Conservation (phyloP, 2,797 vertebrate species). For the Knipowitschia caucasica region DNA sequence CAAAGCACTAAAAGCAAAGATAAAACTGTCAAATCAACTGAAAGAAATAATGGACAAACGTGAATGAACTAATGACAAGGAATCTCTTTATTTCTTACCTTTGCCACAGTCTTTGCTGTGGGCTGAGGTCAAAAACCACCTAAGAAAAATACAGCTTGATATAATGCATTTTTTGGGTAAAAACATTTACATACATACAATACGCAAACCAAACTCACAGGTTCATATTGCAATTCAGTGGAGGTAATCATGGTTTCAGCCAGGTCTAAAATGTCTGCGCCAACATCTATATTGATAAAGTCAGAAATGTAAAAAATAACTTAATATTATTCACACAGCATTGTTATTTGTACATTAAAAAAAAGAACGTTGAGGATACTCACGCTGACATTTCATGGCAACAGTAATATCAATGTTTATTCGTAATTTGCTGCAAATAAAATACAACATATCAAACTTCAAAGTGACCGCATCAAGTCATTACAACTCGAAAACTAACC, state of each 20-base stretch:
- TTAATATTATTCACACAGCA: too few relatives aligned
- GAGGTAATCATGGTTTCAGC: constrained; percentile 97
- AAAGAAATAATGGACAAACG: neutral
- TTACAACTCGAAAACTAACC: constrained; percentile 63
- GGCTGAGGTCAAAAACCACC: constrained; percentile 91
- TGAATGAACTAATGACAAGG: neutral
- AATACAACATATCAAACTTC: constrained; percentile 16
- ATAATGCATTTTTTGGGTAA: neutral
- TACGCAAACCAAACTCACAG: too few relatives aligned
- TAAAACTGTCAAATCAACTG: neutral
- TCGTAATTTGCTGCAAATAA: constrained; percentile 87
- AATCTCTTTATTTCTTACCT: constrained; percentile 71
- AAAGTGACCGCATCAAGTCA: neutral
- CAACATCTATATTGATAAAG: constrained; percentile 79
- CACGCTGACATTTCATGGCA: constrained; percentile 97
- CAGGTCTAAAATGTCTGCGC: constrained; percentile 94
- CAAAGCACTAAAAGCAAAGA: constrained; percentile 76
- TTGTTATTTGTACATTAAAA: too few relatives aligned
- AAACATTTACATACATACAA: neutral
- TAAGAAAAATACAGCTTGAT: constrained; percentile 44
- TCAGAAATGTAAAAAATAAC: neutral
- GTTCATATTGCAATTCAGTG: constrained; percentile 88
- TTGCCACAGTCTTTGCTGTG: constrained; percentile 91
- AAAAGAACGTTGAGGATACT: constrained; percentile 79
- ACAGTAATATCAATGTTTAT: constrained; percentile 97